Evolutionary conservation across 1,140 invertebrate genomes (phyloP).

Genomic region (Heterodera schachtii): DNA sequence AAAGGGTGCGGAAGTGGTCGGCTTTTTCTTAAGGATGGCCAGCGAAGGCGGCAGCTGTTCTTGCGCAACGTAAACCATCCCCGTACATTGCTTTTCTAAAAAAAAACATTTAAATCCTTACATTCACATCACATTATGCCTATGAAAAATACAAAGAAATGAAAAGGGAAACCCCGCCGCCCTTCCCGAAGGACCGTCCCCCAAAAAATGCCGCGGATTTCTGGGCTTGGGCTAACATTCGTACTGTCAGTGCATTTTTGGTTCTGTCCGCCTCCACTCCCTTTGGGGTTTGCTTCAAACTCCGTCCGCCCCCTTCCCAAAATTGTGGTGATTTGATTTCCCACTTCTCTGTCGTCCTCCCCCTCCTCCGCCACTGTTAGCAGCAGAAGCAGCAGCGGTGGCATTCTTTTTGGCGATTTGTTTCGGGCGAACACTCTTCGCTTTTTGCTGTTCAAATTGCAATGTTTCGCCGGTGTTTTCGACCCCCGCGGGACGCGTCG

Average conservation of each 20-base stretch:
- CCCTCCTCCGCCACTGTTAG: background rate
- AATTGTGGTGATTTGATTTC: background rate
- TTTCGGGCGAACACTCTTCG: background rate
- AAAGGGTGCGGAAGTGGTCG: background rate
- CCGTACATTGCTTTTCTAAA: slow-evolving; percentile 3
- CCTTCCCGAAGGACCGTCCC: too few species aligned
- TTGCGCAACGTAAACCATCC: background rate
- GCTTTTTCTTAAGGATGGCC: slow-evolving; percentile 5
- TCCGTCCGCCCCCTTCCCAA: background rate
- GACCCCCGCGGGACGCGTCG: background rate
- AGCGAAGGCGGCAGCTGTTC: background rate
- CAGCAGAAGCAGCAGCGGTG: background rate
- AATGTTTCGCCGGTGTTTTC: background rate
- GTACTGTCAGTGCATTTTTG: too few species aligned
- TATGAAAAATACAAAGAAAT: background rate
- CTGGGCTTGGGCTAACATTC: too few species aligned
- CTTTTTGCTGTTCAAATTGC: background rate
- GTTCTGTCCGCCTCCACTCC: too few species aligned
- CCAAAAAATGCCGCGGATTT: too few species aligned
- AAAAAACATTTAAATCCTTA: too few species aligned
- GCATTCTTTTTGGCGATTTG: slow-evolving; percentile 1
- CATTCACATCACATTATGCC: background rate
- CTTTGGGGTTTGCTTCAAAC: background rate
- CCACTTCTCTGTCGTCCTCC: background rate
- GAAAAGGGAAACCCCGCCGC: too few species aligned